phyloP scores from a whole-genome alignment of 2,888 invertebrate species.

The Eledone cirrhosa region DNA sequence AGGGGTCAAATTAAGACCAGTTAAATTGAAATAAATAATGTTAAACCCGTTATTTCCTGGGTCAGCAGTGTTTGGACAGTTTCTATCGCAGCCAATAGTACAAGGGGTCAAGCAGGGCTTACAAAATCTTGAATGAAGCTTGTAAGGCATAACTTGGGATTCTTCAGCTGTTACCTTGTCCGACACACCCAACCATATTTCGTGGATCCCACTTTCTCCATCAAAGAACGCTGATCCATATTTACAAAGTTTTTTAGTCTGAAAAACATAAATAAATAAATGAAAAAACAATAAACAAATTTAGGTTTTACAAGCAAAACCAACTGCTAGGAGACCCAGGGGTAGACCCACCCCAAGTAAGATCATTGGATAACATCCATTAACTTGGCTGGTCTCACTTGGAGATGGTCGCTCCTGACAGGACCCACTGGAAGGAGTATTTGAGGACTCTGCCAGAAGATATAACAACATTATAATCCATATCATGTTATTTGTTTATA shows the following conservation, averaged over 20 bases:
- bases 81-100: slow-evolving; percentile 35
- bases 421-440: too few relatives aligned
- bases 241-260: slow-evolving; percentile 37
- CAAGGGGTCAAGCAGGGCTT: slow-evolving; percentile 39
- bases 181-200: slow-evolving; percentile 44
- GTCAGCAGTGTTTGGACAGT: slow-evolving; percentile 30
- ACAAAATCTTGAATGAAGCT: slow-evolving; percentile 37
- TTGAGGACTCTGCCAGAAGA: too few relatives aligned
- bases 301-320: too few relatives aligned
- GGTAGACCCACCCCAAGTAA: too few relatives aligned
- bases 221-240: slow-evolving; percentile 45
- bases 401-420: too few relatives aligned
- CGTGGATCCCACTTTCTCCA: slow-evolving; percentile 44
- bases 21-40: slow-evolving; percentile 31
- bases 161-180: slow-evolving; percentile 38
- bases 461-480: too few relatives aligned
- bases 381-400: too few relatives aligned
- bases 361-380: too few relatives aligned
- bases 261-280: not conserved
- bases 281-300: not conserved
- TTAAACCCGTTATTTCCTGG: slow-evolving; percentile 27
- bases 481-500: too few relatives aligned
- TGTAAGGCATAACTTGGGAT: slow-evolving; percentile 33
- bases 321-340: too few relatives aligned
- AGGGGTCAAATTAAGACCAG: slow-evolving; percentile 28